These are phyloP conservation scores for Eptatretus burgeri DNA, from an alignment of 2,113 vertebrate species.

Conservation along the genomic window DNA sequence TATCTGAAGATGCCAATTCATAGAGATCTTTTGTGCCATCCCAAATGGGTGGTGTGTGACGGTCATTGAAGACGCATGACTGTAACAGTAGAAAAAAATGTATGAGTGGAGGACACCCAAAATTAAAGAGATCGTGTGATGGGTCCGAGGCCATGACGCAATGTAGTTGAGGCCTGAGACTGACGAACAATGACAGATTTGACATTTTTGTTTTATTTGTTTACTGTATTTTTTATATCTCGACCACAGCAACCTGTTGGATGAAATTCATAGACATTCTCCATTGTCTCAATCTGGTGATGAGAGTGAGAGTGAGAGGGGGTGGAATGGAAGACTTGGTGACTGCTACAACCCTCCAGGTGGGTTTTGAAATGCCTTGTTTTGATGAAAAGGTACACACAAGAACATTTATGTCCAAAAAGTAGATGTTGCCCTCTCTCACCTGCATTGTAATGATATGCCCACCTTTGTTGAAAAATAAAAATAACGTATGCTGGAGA, in stretches of 20 bases:
- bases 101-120: too few species aligned
- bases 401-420: neutral
- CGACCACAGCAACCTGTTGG: conserved; percentile 10
- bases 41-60: too few species aligned
- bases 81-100: too few species aligned
- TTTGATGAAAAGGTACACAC: neutral
- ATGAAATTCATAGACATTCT: conserved; percentile 66
- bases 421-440: neutral
- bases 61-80: too few species aligned
- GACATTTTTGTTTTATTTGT: neutral
- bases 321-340: conserved; percentile 47
- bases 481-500: neutral
- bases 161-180: too few species aligned
- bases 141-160: too few species aligned
- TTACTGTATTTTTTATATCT: conserved; percentile 9
- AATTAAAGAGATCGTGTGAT: too few species aligned
- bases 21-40: too few species aligned
- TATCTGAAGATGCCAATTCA: too few species aligned
- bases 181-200: too few species aligned
- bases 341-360: conserved; percentile 62
- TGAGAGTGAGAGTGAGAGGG: conserved; percentile 33
- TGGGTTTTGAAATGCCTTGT: conserved; percentile 14
- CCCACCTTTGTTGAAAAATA: neutral
- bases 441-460: neutral
- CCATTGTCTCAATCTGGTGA: conserved; percentile 65